Evolutionary conservation across 2,113 vertebrate genomes (phyloP), one percentile per base, ranked within the genome.

Genomic region (Orcinus orca): DNA sequence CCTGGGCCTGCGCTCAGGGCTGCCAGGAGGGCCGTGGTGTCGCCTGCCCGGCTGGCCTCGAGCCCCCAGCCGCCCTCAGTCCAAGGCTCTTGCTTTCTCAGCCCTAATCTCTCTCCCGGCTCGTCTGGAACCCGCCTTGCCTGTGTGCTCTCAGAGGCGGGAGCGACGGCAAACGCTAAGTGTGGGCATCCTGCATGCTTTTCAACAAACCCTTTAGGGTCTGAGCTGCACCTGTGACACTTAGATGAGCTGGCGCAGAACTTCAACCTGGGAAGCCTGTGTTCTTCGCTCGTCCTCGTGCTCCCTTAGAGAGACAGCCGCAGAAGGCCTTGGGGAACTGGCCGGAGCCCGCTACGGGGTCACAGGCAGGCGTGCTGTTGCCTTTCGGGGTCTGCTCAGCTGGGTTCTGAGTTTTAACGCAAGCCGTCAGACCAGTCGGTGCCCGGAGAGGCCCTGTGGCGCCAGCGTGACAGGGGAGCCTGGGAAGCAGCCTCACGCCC

Each of bases 251-350:
- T 31, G n/a, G 29, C 50, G 0, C 21, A 36, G 81, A 12, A 25
- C 87, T 58, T 50, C 8, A 8, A 1, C 10, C 33, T 1, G 73
- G 23, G 38, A 3, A 36, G 26, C 12, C 29, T 25, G 21, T 71
- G 11, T 18, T 47, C 36, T 29, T 0, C 47, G 0, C 10, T 44
- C 2, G 20, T 58, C 2, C 55, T 53, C 0, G 0, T 5, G 3
- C 23, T 77, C 31, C 29, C 36, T 7, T 5, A 5, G 79, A 44
- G 74, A 44, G 18, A 8, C 2, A 8, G 62, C 50, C 1, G 67
- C 8, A 14, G 90, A 8, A 5, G 31, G 21, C 6, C 1, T 3
- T 67, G 55, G n/a, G 2, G 25, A 13, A 0, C 77, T 2, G n/a
- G 7, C 23, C 12, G 1, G n/a, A 26, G 18, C 41, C 25, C 13